Evolutionary conservation across 2,888 invertebrate genomes (phyloP).

Genomic region (Scaptomyza polygonia): DNA sequence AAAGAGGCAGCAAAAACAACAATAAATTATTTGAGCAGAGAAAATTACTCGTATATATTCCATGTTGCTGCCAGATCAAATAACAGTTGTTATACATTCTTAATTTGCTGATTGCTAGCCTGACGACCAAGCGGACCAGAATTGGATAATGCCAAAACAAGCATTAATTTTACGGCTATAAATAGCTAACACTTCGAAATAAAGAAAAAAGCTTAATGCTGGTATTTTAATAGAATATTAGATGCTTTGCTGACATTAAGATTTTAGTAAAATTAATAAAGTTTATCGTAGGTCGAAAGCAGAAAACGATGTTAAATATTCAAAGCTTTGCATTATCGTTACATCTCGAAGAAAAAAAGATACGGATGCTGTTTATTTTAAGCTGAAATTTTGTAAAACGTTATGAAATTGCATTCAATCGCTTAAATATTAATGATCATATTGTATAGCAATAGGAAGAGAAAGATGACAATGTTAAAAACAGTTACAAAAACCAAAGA

Average conservation of each 20-base stretch:
- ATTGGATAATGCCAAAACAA: constrained; percentile 33
- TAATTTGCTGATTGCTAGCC: constrained; percentile 58
- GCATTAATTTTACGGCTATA: neutral
- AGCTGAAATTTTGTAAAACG: too few relatives aligned
- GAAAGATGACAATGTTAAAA: constrained; percentile 1
- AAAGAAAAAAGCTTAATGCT: neutral
- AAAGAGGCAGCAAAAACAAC: constrained; percentile 44
- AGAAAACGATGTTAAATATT: too few relatives aligned
- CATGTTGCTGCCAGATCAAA: constrained; percentile 65
- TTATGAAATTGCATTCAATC: too few relatives aligned
- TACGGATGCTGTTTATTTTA: too few relatives aligned
- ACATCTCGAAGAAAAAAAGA: too few relatives aligned
- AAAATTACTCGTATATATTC: constrained; percentile 60
- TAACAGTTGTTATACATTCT: constrained; percentile 68
- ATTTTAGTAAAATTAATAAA: neutral
- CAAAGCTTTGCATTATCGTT: too few relatives aligned
- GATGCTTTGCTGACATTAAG: neutral
- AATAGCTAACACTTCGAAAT: constrained; percentile 10
- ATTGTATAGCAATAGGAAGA: neutral
- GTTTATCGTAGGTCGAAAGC: too few relatives aligned
- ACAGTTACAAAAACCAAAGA: constrained; percentile 11
- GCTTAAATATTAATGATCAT: too few relatives aligned
- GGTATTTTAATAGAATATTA: neutral
- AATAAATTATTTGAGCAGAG: constrained; percentile 59
- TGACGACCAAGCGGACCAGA: constrained; percentile 26